These are phyloP conservation scores for Oryzias javanicus DNA, from an alignment of 2,113 vertebrate species.

Conservation along the genomic window DNA sequence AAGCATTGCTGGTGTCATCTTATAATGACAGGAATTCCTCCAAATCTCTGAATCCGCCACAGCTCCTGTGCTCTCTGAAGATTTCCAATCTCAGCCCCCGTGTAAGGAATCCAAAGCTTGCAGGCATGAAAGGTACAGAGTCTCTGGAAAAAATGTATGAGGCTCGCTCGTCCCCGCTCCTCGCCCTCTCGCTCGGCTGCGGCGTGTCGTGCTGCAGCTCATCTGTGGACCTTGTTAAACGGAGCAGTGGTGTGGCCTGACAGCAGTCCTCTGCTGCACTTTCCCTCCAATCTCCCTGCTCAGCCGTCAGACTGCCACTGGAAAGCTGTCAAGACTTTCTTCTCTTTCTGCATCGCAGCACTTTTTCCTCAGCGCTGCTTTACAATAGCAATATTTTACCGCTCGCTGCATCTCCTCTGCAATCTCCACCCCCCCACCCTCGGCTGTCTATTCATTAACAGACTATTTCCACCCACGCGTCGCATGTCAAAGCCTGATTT, in stretches of 20 bases:
- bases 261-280: conserved; percentile 77
- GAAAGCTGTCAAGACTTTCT: conserved; percentile 78
- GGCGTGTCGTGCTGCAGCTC: conserved; percentile 65
- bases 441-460: conserved; percentile 73
- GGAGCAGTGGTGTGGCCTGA: conserved; percentile 75
- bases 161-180: conserved; percentile 16
- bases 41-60: conserved; percentile 46
- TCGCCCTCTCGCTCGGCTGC: conserved; percentile 51
- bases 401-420: conserved; percentile 63
- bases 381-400: conserved; percentile 76
- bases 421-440: conserved; percentile 26
- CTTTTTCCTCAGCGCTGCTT: conserved; percentile 65
- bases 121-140: conserved; percentile 55
- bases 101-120: conserved; percentile 51
- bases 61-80: conserved; percentile 30
- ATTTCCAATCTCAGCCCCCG: conserved; percentile 53
- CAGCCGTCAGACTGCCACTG: conserved; percentile 73
- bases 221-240: conserved; percentile 78
- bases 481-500: conserved; percentile 52
- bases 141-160: conserved; percentile 54
- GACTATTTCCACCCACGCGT: conserved; percentile 64
- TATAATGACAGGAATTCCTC: conserved; percentile 31
- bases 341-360: conserved; percentile 73
- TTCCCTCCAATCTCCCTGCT: conserved; percentile 70
- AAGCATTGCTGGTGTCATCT: conserved; percentile 24